phyloP scores from a whole-genome alignment of 1,140 invertebrate species.

The Procambarus clarkii region DNA sequence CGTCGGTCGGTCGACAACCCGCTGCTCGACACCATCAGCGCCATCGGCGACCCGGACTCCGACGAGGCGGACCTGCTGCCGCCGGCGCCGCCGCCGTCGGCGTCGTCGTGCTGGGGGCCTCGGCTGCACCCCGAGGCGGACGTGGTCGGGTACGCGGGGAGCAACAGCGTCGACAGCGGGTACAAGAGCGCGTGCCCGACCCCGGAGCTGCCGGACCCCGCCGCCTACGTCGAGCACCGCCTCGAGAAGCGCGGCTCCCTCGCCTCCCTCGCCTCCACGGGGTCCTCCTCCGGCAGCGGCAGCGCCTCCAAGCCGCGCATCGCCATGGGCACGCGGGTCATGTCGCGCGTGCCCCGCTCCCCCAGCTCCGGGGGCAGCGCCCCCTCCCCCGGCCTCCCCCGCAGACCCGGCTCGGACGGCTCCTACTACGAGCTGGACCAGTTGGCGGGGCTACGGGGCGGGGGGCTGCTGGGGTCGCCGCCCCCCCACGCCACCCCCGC shows the following conservation, averaged over 20 bases:
- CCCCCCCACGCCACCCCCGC: slow-evolving; percentile 53
- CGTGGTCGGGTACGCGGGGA: slow-evolving; percentile 75
- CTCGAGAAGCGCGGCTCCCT: slow-evolving; percentile 67
- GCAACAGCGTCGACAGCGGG: slow-evolving; percentile 76
- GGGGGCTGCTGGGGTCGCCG: slow-evolving; percentile 74
- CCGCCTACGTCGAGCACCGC: slow-evolving; percentile 71
- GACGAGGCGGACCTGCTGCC: slow-evolving; percentile 61
- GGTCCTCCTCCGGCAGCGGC: slow-evolving; percentile 64
- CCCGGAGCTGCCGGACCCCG: slow-evolving; percentile 75
- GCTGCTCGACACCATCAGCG: slow-evolving; percentile 75
- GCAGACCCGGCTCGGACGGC: slow-evolving; percentile 46
- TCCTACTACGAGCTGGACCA: slow-evolving; percentile 74
- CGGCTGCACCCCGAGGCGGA: slow-evolving; percentile 74
- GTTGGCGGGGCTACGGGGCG: slow-evolving; percentile 74
- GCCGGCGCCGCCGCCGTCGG: slow-evolving; percentile 47
- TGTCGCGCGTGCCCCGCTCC: slow-evolving; percentile 72
- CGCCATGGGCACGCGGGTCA: slow-evolving; percentile 76
- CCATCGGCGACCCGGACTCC: slow-evolving; percentile 74
- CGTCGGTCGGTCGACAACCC: slow-evolving; percentile 74
- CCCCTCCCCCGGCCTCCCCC: slow-evolving; percentile 43
- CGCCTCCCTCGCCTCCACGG: slow-evolving; percentile 65
- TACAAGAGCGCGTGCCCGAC: slow-evolving; percentile 77
- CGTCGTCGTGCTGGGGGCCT: slow-evolving; percentile 55
- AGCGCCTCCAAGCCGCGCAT: slow-evolving; percentile 74
- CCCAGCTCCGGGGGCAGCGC: slow-evolving; percentile 65